Percentiles rank a stretch among this genome's conserved stretches.
These are phyloP conservation scores for Cylindroiulus punctatus DNA, from an alignment of 2,888 invertebrate genomes.

Conservation along the genomic window DNA sequence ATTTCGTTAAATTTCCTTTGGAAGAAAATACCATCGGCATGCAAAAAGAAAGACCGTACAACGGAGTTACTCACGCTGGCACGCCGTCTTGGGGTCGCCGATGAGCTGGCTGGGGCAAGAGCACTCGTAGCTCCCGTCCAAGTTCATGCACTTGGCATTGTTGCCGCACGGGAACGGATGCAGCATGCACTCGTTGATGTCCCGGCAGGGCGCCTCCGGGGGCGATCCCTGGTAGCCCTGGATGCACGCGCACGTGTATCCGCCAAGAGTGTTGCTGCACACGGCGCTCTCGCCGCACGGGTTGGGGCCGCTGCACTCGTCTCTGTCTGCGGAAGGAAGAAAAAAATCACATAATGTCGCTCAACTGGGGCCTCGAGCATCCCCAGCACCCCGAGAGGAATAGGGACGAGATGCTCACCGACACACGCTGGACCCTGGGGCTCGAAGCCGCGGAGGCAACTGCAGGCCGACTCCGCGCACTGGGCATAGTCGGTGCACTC, in stretches of 20 bases:
- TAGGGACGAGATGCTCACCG: slow-evolving; percentile 58
- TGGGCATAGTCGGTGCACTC: slow-evolving; percentile 75
- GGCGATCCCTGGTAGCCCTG: slow-evolving; percentile 58
- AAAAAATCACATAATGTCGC: too few species aligned
- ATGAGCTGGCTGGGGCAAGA: slow-evolving; percentile 62
- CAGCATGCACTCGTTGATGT: slow-evolving; percentile 61
- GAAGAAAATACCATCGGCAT: too few species aligned
- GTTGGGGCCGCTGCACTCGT: slow-evolving; percentile 60
- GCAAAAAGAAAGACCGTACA: too few species aligned
- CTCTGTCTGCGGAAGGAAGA: slow-evolving; percentile 59
- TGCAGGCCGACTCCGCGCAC: slow-evolving; percentile 60
- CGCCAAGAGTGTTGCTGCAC: slow-evolving; percentile 61
- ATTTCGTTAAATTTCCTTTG: too few species aligned
- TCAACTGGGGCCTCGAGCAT: too few species aligned
- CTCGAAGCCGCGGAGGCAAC: slow-evolving; percentile 61
- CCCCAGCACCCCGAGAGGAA: too few species aligned
- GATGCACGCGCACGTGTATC: slow-evolving; percentile 60
- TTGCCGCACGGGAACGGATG: slow-evolving; percentile 62
- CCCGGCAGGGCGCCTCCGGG: slow-evolving; percentile 60
- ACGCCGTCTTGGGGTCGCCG: slow-evolving; percentile 62
- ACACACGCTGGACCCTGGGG: slow-evolving; percentile 60
- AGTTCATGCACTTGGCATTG: slow-evolving; percentile 63
- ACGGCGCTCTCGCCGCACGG: slow-evolving; percentile 61
- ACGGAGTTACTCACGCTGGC: slow-evolving; percentile 61
- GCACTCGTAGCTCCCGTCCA: slow-evolving; percentile 62